A percentile compares a stretch with the other conserved stretches of the same genome.
Conservation (phyloP, 2,113 vertebrate species). For the Baryphthengus martii region DNA sequence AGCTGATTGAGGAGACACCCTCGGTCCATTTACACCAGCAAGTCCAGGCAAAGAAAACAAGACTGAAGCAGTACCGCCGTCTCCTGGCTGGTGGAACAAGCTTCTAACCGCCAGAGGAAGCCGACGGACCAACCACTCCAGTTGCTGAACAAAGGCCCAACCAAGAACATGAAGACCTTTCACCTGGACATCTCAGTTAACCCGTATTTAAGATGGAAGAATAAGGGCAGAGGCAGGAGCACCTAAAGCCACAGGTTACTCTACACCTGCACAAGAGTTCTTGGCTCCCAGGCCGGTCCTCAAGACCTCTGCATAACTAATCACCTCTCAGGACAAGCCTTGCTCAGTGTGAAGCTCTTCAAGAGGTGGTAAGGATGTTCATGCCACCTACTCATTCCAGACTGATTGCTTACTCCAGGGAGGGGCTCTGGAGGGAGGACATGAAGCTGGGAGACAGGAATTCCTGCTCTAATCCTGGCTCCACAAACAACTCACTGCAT, state of each 20-base stretch:
- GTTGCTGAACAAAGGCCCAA: background rate
- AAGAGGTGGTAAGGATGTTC: background rate
- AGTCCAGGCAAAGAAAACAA: background rate
- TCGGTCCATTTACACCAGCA: background rate
- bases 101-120: background rate
- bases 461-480: constrained; percentile 29
- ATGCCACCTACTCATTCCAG: constrained; percentile 30
- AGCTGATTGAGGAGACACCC: background rate
- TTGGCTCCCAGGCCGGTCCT: background rate
- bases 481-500: background rate
- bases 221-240: background rate
- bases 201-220: background rate
- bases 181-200: background rate
- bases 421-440: constrained; percentile 23
- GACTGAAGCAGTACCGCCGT: accelerated
- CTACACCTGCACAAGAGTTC: background rate
- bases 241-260: background rate
- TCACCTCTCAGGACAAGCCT: background rate
- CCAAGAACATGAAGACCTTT: background rate
- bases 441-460: constrained; percentile 38
- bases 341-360: background rate
- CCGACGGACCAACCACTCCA: background rate
- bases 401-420: constrained; percentile 46
- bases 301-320: background rate
- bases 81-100: background rate